Evolutionary conservation across 30 jellyfish, hydroid and myxozoan genomes (phyloP), one percentile per base, ranked within the genome.

Genomic region (Sanderia malayensis): DNA sequence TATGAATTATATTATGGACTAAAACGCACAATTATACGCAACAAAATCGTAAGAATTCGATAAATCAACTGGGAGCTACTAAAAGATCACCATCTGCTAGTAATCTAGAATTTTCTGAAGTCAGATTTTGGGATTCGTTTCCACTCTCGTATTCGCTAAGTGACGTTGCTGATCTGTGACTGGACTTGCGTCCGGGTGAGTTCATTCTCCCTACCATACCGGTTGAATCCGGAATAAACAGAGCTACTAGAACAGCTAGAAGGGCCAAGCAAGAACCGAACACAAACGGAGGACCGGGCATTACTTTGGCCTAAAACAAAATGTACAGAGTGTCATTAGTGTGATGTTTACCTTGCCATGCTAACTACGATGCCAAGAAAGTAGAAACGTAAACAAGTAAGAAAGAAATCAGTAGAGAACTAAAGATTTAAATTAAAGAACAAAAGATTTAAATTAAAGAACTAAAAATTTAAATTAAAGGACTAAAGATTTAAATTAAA

Each of bases 231-330:
- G 98, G 98, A 31, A 92, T 72, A 45, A 92, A 92, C n/a, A 92
- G 75, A 3, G 98, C 96, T 13, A 94, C 86, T 33, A 92, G 83
- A 11, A 92, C 82, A 1, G 98, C 88, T 1, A 92, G 82, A 46
- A 92, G 80, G 17, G 92, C 98, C 55, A 92, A 26, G 71, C 98
- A 80, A 4, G 98, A 77, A 64, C 98, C 98, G 65, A 92, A 92
- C 75, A 92, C 83, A 59, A 92, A 92, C 22, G 98, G 98, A 4
- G 98, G 98, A 0, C 98, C 98, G 28, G 98, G 96, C 22, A 92
- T 83, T 1, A 79, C 47, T 26, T 96, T 49, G 26, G 89, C 70
- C 98, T 92, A 45, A 53, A 80, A 60, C 31, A 61, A 59, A 84
- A 45, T 8, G n/a, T n/a, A n/a, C n/a, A n/a, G n/a, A n/a, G n/a